Evolutionary conservation across 2,888 invertebrate genomes (phyloP).

Genomic region (Amphipyra tragopoginis): DNA sequence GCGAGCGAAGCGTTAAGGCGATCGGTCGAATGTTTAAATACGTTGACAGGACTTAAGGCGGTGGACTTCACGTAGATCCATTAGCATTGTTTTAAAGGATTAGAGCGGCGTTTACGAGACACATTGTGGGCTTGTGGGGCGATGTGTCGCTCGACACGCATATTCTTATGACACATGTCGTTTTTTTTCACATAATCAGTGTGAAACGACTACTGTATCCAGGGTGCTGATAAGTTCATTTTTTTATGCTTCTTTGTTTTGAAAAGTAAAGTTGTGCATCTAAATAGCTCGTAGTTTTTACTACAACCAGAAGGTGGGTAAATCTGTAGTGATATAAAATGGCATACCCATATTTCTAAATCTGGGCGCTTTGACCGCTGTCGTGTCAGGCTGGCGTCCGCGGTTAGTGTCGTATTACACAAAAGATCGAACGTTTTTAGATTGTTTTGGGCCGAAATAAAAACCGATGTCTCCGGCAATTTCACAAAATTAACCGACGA

Average conservation of each 20-base stretch:
- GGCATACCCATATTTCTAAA: slow-evolving; percentile 65
- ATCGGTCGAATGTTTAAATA: slow-evolving; percentile 79
- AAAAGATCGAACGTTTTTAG: slow-evolving; percentile 80
- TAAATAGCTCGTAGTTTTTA: slow-evolving; percentile 26
- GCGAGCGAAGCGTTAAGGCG: slow-evolving; percentile 86
- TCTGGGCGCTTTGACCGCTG: slow-evolving; percentile 73
- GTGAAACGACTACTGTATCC: slow-evolving; percentile 84
- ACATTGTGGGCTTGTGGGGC: slow-evolving; percentile 74
- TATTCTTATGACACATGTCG: slow-evolving; percentile 87
- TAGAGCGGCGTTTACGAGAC: slow-evolving; percentile 82
- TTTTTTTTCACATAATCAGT: slow-evolving; percentile 80
- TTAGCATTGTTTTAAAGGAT: slow-evolving; percentile 90
- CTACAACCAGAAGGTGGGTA: slow-evolving; percentile 18
- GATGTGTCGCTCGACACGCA: slow-evolving; percentile 80
- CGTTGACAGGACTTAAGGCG: slow-evolving; percentile 85
- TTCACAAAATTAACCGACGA: slow-evolving; percentile 84
- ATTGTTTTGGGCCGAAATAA: slow-evolving; percentile 84
- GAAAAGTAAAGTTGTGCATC: slow-evolving; percentile 42
- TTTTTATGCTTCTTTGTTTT: slow-evolving; percentile 58
- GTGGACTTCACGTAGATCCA: slow-evolving; percentile 85
- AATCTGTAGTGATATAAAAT: slow-evolving; percentile 54
- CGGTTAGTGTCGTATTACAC: slow-evolving; percentile 83
- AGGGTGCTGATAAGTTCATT: slow-evolving; percentile 72
- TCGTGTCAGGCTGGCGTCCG: slow-evolving; percentile 71
- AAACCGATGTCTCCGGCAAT: slow-evolving; percentile 83